These are phyloP conservation scores for Margarornis squamiger DNA, from an alignment of 2,797 vertebrate species.

Conservation along the genomic window DNA sequence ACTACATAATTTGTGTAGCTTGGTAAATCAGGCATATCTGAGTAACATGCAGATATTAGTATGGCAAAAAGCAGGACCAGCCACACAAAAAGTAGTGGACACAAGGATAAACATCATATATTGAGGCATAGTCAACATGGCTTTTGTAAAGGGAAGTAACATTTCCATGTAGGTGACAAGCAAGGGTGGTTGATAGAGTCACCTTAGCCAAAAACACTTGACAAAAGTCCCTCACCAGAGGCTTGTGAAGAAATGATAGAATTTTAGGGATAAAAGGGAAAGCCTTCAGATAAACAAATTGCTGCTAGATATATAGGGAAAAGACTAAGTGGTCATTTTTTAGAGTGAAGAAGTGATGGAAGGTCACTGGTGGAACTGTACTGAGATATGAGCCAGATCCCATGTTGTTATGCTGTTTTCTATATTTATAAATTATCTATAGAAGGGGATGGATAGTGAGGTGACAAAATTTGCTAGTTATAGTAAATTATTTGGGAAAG, in stretches of 20 bases:
- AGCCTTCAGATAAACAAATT: not conserved
- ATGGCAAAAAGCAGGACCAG: not conserved
- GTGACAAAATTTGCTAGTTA: not conserved
- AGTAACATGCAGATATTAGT: not conserved
- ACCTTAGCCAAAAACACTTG: not conserved
- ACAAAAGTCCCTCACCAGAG: not conserved
- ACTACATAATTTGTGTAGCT: not conserved
- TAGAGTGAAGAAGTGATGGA: not conserved
- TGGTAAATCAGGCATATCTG: not conserved
- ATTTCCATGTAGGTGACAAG: not conserved
- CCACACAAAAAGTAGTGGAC: not conserved
- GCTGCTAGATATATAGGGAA: not conserved
- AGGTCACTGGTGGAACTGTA: not conserved
- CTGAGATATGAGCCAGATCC: not conserved
- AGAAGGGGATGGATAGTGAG: not conserved
- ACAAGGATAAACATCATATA: not conserved
- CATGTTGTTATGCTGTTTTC: not conserved
- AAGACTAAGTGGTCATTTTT: not conserved
- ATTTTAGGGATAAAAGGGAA: not conserved
- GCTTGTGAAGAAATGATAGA: not conserved
- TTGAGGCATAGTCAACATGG: not conserved
- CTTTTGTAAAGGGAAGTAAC: not conserved
- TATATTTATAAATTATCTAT: not conserved
- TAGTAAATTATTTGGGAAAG: not conserved
- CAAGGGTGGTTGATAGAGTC: not conserved